phyloP scores from a whole-genome alignment of 2,888 invertebrate genomes.

The Luperina nickerlii region DNA sequence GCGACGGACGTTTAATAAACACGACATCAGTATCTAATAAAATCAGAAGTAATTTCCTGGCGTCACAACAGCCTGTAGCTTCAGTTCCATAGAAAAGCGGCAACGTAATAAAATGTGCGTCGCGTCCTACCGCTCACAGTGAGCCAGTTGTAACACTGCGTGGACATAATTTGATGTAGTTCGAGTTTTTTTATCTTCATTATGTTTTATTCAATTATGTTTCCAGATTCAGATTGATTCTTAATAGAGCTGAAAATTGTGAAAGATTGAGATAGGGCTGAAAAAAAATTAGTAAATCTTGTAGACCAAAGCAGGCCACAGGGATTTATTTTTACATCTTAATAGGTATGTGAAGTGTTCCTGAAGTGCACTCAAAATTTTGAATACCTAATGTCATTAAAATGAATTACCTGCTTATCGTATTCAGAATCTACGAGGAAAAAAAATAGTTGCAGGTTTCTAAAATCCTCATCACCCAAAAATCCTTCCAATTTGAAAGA shows the following conservation, averaged over 20 bases:
- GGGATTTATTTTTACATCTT: no score
- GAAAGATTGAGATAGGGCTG: no score
- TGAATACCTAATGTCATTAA: background rate
- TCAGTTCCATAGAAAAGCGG: constrained; percentile 69
- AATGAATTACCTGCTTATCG: background rate
- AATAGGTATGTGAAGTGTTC: no score
- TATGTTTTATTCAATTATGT: background rate
- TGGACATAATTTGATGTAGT: constrained; percentile 6
- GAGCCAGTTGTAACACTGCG: background rate
- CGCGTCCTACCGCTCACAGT: constrained; percentile 59
- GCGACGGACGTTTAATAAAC: constrained; percentile 4
- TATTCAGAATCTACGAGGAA: background rate
- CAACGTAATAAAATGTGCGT: constrained; percentile 82
- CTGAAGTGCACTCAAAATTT: no score
- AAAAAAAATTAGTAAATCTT: no score
- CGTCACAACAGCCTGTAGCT: constrained; percentile 73
- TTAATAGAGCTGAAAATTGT: no score
- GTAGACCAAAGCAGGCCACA: no score
- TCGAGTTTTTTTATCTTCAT: background rate
- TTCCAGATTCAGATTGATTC: background rate
- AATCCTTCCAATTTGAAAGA: no score
- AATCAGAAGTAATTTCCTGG: constrained; percentile 31
- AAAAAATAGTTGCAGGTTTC: background rate
- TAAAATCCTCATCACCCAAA: no score
- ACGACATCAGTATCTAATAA: constrained; percentile 11